Base-by-base conservation (phyloP, 1,140 invertebrate genomes). In the Cataglyphis hispanica region DNA sequence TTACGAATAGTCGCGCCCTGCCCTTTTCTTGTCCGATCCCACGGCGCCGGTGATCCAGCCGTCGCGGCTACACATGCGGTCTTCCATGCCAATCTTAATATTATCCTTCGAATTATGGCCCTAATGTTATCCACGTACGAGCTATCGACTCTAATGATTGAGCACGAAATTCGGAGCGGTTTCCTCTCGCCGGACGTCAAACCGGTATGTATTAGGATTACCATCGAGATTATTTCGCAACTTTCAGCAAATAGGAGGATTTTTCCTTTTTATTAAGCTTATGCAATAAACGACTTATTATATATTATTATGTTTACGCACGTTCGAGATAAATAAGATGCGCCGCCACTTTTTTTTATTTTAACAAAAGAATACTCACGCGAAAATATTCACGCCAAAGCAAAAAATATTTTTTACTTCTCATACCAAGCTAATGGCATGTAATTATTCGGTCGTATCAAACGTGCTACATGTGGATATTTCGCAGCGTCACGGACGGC, bases 41-140 rank as follows among this genome's bases (percentile, higher is more conserved):
- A 87, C 78, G 86, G 84, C 88, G 70, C 74, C 69, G 56, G 4
- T 70, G 37, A 72, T 72, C 60, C 84, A 69, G 63, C 76, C 76
- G 76, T 77, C 72, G 50, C 37, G 25, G 46, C 80, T 76, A 77
- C 87, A 87, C 78, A 80, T 77, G 87, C 50, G 37, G 72, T 80
- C 74, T 74, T 91, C 92, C 91, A 92, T 94, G 80, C 92, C 91
- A 94, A 94, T 94, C 91, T 94, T 94, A 93, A 94, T 93, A 94
- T 93, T 94, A 94, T 94, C 92, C 92, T 92, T 91, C 89, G 93
- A 94, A 94, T 94, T 93, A 94, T 91, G 93, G 92, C 83, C 83
- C 85, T 87, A 75, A 63, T 81, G 72, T 86, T 88, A 89, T 90
- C 75, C 78, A 87, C 84, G 84, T 83, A 86, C 88, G 58, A 88